These are phyloP conservation scores for Ostrea edulis DNA, from an alignment of 1,140 invertebrate species.

Conservation along the genomic window DNA sequence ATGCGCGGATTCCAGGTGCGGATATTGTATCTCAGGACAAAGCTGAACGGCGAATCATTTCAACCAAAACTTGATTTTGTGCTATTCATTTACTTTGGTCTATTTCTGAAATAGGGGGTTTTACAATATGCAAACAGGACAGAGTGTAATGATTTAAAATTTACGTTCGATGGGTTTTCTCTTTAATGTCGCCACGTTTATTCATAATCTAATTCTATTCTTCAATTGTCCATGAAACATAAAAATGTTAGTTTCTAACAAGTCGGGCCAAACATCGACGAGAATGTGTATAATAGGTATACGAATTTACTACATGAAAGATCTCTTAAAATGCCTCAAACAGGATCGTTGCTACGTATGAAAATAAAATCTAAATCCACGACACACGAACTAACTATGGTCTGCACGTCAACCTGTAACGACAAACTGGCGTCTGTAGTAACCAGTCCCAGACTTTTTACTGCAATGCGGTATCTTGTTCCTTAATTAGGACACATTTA, in stretches of 20 bases:
- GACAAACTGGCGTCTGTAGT: neutral
- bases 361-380: too few species aligned
- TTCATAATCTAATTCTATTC: neutral
- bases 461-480: neutral
- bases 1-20: neutral
- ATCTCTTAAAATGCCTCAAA: neutral
- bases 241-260: neutral
- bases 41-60: neutral
- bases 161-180: neutral
- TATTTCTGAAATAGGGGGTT: neutral
- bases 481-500: neutral
- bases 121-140: neutral
- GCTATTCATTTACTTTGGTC: neutral
- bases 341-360: conserved; percentile 1
- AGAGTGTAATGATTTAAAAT: neutral
- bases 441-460: neutral
- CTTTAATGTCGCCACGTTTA: neutral
- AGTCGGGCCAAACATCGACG: neutral
- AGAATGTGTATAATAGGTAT: neutral
- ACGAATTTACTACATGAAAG: conserved; percentile 14
- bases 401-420: neutral
- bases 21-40: neutral
- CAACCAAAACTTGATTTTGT: neutral
- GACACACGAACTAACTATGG: too few species aligned
- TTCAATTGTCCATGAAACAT: neutral